These are phyloP conservation scores for Conchocele bisecta DNA, from an alignment of 2,888 invertebrate species.

Conservation along the genomic window DNA sequence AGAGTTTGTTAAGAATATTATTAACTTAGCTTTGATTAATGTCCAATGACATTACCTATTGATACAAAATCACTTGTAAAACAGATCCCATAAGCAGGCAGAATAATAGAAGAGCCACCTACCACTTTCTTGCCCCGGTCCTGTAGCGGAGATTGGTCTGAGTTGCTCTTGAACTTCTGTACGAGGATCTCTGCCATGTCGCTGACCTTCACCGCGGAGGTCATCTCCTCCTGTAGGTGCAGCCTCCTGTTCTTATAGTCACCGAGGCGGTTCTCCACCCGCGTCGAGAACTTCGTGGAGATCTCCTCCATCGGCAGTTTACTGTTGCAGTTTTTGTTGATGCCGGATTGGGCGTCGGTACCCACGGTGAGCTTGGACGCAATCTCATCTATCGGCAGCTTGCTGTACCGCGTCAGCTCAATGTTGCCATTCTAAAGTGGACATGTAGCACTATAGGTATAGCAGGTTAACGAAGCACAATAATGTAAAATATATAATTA, in stretches of 20 bases:
- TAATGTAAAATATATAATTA: too few relatives aligned
- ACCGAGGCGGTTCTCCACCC: too few relatives aligned
- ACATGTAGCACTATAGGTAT: too few relatives aligned
- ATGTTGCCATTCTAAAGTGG: constrained; percentile 62
- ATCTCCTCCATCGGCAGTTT: too few relatives aligned
- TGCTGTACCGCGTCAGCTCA: constrained; percentile 68
- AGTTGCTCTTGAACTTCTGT: constrained; percentile 72
- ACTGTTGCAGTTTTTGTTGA: too few relatives aligned
- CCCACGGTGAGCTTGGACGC: constrained; percentile 68
- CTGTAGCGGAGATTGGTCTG: constrained; percentile 60
- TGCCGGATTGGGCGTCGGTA: too few relatives aligned
- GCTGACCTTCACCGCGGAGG: constrained; percentile 74
- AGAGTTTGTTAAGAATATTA: too few relatives aligned
- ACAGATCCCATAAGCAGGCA: not conserved
- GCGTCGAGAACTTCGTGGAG: too few relatives aligned
- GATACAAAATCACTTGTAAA: too few relatives aligned
- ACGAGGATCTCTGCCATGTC: constrained; percentile 77
- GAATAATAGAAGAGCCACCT: constrained; percentile 31
- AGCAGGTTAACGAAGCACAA: too few relatives aligned
- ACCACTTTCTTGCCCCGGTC: constrained; percentile 66
- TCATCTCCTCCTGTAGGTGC: constrained; percentile 63
- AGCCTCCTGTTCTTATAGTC: constrained; percentile 49
- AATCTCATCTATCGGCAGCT: constrained; percentile 78
- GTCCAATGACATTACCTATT: too few relatives aligned
- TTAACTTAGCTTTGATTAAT: too few relatives aligned